Conservation (phyloP, 2,888 invertebrate species). For the Phyto melanocephala region DNA sequence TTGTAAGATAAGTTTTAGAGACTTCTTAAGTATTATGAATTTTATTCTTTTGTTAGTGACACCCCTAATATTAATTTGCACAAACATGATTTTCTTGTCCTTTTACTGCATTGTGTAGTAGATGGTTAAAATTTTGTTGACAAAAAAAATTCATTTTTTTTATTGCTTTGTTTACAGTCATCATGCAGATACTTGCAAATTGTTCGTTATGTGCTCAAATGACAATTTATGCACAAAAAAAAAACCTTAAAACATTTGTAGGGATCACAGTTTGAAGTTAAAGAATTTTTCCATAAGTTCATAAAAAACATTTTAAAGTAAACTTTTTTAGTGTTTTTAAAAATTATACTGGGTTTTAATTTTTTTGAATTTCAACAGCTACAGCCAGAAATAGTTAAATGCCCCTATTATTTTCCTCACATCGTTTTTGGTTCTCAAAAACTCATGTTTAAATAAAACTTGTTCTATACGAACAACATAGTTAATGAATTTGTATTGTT, state of each 20-base stretch:
- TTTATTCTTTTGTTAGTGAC: not conserved
- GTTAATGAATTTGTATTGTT: slow-evolving; percentile 37
- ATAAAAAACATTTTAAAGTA: too few species aligned
- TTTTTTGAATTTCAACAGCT: too few species aligned
- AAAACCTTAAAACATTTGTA: not conserved
- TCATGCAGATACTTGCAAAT: slow-evolving; percentile 55
- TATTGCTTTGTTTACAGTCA: slow-evolving; percentile 42
- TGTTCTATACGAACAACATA: not conserved
- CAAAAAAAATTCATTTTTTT: slow-evolving; percentile 9
- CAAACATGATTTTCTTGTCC: not conserved
- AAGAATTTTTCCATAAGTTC: too few species aligned
- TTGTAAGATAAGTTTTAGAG: too few species aligned
- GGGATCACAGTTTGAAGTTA: not conserved
- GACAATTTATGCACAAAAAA: slow-evolving; percentile 39
- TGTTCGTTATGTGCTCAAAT: slow-evolving; percentile 49
- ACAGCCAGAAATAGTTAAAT: too few species aligned
- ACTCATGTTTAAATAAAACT: slow-evolving; percentile 13
- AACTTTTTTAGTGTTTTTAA: too few species aligned
- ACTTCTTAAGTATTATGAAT: too few species aligned
- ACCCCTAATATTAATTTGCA: not conserved
- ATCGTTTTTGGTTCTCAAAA: slow-evolving; percentile 2
- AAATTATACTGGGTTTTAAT: too few species aligned
- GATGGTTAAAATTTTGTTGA: slow-evolving; percentile 9
- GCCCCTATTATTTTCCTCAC: not conserved
- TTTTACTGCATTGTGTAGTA: not conserved